Percentiles rank a stretch among this genome's conserved stretches.
phyloP scores from a whole-genome alignment of 2,113 vertebrate species.

The Aythya baeri region DNA sequence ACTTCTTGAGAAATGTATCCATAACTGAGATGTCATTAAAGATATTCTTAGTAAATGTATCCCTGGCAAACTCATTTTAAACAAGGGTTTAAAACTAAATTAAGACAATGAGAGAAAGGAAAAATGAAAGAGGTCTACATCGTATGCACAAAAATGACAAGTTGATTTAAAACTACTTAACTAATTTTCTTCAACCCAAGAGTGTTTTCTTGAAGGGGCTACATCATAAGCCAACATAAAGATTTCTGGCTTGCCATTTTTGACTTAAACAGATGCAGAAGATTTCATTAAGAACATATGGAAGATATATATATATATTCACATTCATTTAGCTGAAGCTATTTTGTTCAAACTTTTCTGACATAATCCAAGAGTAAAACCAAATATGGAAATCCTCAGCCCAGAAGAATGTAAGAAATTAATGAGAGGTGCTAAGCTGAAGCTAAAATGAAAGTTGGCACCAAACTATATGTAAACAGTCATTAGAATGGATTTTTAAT shows the following conservation, averaged over 20 bases:
- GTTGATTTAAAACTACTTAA: conserved; percentile 44
- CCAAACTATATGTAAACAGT: conserved; percentile 6
- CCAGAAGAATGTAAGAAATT: conserved; percentile 43
- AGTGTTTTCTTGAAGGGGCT: not conserved
- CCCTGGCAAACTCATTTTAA: conserved; percentile 35
- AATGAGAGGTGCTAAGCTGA: conserved; percentile 38
- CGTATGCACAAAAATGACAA: not conserved
- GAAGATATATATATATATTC: conserved; percentile 23
- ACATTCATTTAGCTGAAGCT: conserved; percentile 29
- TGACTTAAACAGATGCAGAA: conserved; percentile 57
- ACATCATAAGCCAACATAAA: not conserved
- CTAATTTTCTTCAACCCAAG: not conserved
- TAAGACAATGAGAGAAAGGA: not conserved
- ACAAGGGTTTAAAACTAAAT: conserved; percentile 21
- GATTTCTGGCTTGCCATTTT: conserved; percentile 48
- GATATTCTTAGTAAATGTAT: conserved; percentile 53
- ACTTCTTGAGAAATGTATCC: conserved; percentile 25
- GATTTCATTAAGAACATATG: conserved; percentile 57
- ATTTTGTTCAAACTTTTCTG: conserved; percentile 40
- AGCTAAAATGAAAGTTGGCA: conserved; percentile 30
- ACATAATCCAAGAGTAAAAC: conserved; percentile 50
- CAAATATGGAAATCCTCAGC: conserved; percentile 57
- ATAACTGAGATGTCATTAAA: conserved; percentile 43
- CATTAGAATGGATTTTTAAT: conserved; percentile 7
- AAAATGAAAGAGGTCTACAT: not conserved